Base-by-base conservation (phyloP, 2,888 invertebrate genomes). In the Morpho achilles region DNA sequence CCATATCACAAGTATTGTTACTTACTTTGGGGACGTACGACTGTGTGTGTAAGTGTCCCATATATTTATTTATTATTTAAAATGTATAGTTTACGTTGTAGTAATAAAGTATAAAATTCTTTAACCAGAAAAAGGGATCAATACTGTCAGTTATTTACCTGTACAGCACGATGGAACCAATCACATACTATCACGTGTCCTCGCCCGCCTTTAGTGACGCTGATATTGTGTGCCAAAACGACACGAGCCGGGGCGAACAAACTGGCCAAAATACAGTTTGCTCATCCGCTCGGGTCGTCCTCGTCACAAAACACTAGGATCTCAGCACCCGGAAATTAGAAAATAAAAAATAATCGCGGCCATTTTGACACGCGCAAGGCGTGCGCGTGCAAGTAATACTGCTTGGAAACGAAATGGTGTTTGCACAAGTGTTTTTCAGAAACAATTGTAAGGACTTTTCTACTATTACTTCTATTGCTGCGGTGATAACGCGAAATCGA, bases 161-260 rank as follows among this genome's bases (percentile, higher is more conserved):
- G 32, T 41, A 43, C 42, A 43, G 22, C 8, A 7, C 39, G 53
- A 39, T 22, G 60, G 48, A 70, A 67, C 74, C 69, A 76, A 74
- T 73, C 69, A 69, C 65, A 64, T 64, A 62, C 54, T 64, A 66
- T 71, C 72, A 75, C 77, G 74, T 73, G 76, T 71, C 64, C 64
- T 54, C 59, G 39, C 8, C 45, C 1, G 23, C n/a, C 46, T 56
- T 59, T 64, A 55, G 58, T 10, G 60, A 63, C 61, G 69, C 44
- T 58, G 68, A 58, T 51, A 67, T 52, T 58, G 74, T 83, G 85
- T 79, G 80, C 74, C 75, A 69, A 75, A 72, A 74, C 88, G 86
- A 91, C 91, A 84, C 91, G 91, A 91, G 90, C 87, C 89, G 90
- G 89, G 91, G 91, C 91, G 91, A 91, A 91, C 91, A 91, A 91